Base-by-base conservation (phyloP, 2,113 vertebrate species). In the Pteropus alecto region DNA sequence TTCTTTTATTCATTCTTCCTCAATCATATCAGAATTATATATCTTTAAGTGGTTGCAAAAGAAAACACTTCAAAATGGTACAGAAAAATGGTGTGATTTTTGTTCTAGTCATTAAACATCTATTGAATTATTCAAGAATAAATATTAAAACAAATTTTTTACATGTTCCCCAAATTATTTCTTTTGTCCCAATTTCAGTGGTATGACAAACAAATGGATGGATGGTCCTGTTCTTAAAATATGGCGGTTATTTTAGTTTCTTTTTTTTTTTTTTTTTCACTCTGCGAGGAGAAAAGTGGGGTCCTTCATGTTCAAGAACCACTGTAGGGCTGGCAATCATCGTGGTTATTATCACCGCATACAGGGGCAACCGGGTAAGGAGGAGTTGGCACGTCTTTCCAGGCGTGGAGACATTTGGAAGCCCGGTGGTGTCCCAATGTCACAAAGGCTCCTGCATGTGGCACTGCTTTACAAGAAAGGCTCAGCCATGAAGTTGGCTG, bases 401-500 rank as follows among this genome's bases (percentile, higher is more conserved):
- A 85, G 93, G 93, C 93, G n/a, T 41, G 74, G 95, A 96, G 94
- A 86, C 81, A 76, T 97, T 88, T 95, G 97, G 86, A 96, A 93
- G 65, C 91, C 0, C 51, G 54, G 78, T 60, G 90, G 96, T 74
- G 19, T 73, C 95, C 89, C 9, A 81, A 43, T 26, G 90, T 94
- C 97, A 97, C 15, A 93, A 61, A 95, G 86, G 73, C 4, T 90
- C 91, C 84, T 93, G 74, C 94, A 89, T 81, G 63, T 15, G 79
- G 73, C 89, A 87, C 82, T 90, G 92, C 89, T 98, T 95, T 77
- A 91, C 1, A 43, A 92, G 84, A 73, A 97, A 97, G 92, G 76
- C 92, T 94, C 88, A 98, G 98, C 98, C 98, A 96, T 90, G 98
- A 97, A 95, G 97, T 46, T 98, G 97, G 96, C 96, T 96, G 98